Evolutionary conservation across 2,113 vertebrate genomes (phyloP).

Genomic region (Monopterus albus): DNA sequence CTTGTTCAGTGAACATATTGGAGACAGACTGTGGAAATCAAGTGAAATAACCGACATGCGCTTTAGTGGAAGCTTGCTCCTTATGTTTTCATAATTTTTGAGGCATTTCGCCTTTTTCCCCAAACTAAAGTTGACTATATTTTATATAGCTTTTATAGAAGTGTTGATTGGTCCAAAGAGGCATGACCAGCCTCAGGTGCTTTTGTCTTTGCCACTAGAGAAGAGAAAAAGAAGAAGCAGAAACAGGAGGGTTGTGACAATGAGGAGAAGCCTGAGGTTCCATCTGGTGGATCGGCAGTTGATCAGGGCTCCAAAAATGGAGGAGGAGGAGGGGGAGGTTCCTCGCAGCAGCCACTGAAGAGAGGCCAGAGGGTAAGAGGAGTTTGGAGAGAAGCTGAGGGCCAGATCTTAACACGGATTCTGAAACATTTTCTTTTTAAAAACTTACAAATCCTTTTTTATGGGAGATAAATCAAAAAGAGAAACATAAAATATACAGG

Average conservation of each 20-base stretch:
- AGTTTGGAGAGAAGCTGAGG: neutral
- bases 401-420: neutral
- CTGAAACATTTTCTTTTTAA: too few relatives aligned
- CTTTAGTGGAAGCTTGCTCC: too few relatives aligned
- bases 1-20: too few relatives aligned
- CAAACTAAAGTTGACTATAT: too few relatives aligned
- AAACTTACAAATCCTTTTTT: too few relatives aligned
- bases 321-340: constrained; percentile 61
- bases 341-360: constrained; percentile 85
- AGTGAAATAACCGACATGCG: too few relatives aligned
- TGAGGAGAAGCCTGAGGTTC: constrained; percentile 64
- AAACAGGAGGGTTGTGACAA: constrained; percentile 70
- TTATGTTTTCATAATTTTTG: too few relatives aligned
- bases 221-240: constrained; percentile 93
- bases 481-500: too few relatives aligned
- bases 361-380: constrained; percentile 90
- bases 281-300: constrained; percentile 10
- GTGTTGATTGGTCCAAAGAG: neutral
- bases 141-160: too few relatives aligned
- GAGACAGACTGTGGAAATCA: too few relatives aligned
- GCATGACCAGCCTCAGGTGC: neutral
- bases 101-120: too few relatives aligned
- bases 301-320: constrained; percentile 72
- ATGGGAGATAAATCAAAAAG: too few relatives aligned
- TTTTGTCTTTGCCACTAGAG: constrained; percentile 76